phyloP scores from a whole-genome alignment of 2,113 vertebrate species.

The Odocoileus virginianus region DNA sequence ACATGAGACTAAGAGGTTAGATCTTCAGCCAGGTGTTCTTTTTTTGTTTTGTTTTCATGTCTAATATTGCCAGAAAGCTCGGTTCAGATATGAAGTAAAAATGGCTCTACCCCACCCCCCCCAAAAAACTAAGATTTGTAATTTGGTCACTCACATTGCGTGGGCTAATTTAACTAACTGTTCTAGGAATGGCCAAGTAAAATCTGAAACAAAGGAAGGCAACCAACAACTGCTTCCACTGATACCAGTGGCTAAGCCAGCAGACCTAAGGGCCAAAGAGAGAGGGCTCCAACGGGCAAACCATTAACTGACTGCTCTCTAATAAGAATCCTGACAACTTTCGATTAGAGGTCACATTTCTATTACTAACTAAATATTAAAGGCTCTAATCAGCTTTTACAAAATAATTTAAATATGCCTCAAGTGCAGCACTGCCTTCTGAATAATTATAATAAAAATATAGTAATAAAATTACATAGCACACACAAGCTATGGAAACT shows the following conservation, averaged over 20 bases:
- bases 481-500: neutral
- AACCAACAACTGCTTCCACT: neutral
- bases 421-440: neutral
- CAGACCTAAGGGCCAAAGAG: neutral
- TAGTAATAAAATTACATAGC: neutral
- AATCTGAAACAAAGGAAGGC: neutral
- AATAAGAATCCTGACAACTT: neutral
- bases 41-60: conserved; percentile 10
- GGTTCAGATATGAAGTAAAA: neutral
- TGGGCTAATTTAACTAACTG: neutral
- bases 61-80: conserved; percentile 7
- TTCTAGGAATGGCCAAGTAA: neutral
- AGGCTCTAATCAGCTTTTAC: neutral
- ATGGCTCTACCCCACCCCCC: neutral
- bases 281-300: neutral
- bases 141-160: neutral
- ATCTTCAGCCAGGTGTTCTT: neutral
- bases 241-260: neutral
- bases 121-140: neutral
- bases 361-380: neutral
- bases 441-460: neutral
- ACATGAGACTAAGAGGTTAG: neutral
- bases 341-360: neutral
- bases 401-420: neutral
- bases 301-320: neutral